Evolutionary conservation across 2,797 vertebrate genomes (phyloP), one percentile per base, ranked within the genome.

Genomic region (Sardinella longiceps): DNA sequence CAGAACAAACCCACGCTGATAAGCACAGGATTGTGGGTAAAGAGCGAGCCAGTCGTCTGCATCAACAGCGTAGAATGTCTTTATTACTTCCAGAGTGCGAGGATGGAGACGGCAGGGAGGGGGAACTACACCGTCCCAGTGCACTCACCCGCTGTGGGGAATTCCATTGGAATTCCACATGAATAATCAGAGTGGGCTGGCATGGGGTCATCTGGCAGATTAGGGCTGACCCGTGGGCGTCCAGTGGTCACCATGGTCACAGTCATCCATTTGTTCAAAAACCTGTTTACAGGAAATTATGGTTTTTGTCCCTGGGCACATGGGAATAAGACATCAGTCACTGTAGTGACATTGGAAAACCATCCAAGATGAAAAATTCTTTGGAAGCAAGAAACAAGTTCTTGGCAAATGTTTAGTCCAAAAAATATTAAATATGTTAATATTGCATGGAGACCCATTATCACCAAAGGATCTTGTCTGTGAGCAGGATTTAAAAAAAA

Each of bases 221-320:
- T 77, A 77, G 58, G 51, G 58, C 23, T 3, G 28, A 28, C 25
- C 53, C 4, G 51, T 82, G 51, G 81, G 50, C 14, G 48, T 82
- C 18, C 11, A 82, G 37, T 39, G 50, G 53, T 60, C 37, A 23
- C 25, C 30, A 39, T 43, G 51, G 81, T 60, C 80, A 33, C 50
- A 37, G 18, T 80, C 23, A 23, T 28, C 18, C 50, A 12, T 48
- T 77, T 58, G 23, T 48, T 43, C 56, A 60, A 23, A 10, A 43
- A 77, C 66, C 66, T 70, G 66, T 70, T 70, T 70, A 70, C 70
- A 43, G 70, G 70, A 77, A 77, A 77, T 77, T 20, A 77, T 43
- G 70, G 70, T 20, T 43, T 77, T 4, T 2, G 70, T 18, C 37
- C 15, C 37, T 48, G 20, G 28, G 1, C 18, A 18, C 33, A 23